phyloP scores from a whole-genome alignment of 2,888 invertebrate genomes.

The Mesoligia furuncula region DNA sequence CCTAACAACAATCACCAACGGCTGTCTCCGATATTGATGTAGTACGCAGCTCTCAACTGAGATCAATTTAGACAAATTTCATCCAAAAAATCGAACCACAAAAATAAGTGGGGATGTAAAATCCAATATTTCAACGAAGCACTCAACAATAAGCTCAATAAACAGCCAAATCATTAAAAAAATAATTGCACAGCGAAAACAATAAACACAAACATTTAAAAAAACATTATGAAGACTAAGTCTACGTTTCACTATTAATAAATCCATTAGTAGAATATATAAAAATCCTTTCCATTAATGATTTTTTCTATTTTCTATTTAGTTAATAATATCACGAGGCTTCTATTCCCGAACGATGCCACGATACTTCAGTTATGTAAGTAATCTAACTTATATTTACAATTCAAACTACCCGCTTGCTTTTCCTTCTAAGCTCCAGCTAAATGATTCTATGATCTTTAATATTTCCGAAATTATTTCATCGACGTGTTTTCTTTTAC shows the following conservation, averaged over 20 bases:
- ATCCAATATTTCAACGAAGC: constrained; percentile 78
- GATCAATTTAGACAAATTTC: constrained; percentile 86
- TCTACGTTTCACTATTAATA: constrained; percentile 89
- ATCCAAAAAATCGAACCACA: constrained; percentile 74
- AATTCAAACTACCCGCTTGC: constrained; percentile 89
- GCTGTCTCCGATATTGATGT: constrained; percentile 82
- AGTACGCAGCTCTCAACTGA: constrained; percentile 87
- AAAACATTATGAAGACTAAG: constrained; percentile 83
- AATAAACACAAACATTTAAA: constrained; percentile 86
- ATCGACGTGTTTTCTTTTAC: constrained; percentile 61
- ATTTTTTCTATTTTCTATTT: constrained; percentile 90
- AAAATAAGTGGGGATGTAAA: constrained; percentile 79
- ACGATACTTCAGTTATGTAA: constrained; percentile 83
- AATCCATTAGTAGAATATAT: constrained; percentile 90
- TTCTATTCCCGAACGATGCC: constrained; percentile 85
- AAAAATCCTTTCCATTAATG: constrained; percentile 90
- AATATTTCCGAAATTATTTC: constrained; percentile 73
- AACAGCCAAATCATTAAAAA: constrained; percentile 81
- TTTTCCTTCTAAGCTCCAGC: constrained; percentile 84
- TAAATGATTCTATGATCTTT: constrained; percentile 73
- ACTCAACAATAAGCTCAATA: constrained; percentile 81
- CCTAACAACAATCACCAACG: constrained; percentile 85
- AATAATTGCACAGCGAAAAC: constrained; percentile 90
- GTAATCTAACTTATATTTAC: constrained; percentile 88
- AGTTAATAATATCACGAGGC: constrained; percentile 90